Evolutionary conservation across 2,888 invertebrate species (phyloP).

Genomic region (Cryptops parisi): DNA sequence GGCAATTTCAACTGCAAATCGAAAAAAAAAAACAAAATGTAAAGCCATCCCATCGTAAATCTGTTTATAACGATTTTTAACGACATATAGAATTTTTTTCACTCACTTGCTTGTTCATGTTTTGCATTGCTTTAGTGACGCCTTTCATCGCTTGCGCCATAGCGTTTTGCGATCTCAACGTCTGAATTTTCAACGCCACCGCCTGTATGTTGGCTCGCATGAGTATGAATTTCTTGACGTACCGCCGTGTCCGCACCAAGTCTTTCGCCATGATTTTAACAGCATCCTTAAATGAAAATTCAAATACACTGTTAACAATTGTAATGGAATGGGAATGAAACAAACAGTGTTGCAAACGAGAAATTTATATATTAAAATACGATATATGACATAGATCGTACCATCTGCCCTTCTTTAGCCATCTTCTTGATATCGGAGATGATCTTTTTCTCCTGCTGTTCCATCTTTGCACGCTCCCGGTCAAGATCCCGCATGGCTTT

Average conservation of each 20-base stretch:
- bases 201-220: slow-evolving; percentile 99
- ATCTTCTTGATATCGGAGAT: slow-evolving; percentile 97
- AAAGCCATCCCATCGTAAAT: not conserved
- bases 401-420: slow-evolving; percentile 99
- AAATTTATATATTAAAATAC: too few relatives aligned
- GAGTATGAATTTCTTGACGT: slow-evolving; percentile 95
- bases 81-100: not conserved
- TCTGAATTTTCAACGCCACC: slow-evolving; percentile 93
- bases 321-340: too few relatives aligned
- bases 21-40: not conserved
- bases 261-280: slow-evolving; percentile 99
- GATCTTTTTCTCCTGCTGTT: slow-evolving; percentile 97
- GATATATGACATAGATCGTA: too few relatives aligned
- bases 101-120: slow-evolving; percentile 67
- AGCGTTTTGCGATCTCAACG: slow-evolving; percentile 91
- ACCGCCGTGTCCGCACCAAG: slow-evolving; percentile 81
- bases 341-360: too few relatives aligned
- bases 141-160: slow-evolving; percentile 99
- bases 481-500: slow-evolving; percentile 98
- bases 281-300: slow-evolving; percentile 55
- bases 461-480: slow-evolving; percentile 85
- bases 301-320: not conserved
- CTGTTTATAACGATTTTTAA: not conserved
- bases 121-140: slow-evolving; percentile 94
- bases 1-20: slow-evolving; percentile 66